Evolutionary conservation across 2,797 vertebrate genomes (phyloP), one percentile per base, ranked within the genome.

Genomic region (Peromyscus aztecus): DNA sequence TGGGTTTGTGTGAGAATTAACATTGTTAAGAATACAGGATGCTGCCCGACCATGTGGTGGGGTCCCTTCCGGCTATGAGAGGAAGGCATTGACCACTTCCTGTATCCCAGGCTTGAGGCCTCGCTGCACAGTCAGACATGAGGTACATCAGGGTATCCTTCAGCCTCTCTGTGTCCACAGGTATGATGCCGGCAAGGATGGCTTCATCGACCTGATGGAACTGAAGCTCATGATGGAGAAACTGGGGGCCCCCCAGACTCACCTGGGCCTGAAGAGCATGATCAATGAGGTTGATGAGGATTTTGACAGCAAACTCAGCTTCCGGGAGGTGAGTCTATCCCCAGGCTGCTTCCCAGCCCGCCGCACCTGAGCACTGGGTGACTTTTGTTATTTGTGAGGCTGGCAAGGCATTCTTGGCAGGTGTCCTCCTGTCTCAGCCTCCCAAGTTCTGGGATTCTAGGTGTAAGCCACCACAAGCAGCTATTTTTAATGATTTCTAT

Each of bases 191-290:
- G 99, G 99, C 11, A 99, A 98, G 80, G 99, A 99, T 0, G 99
- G 99, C 92, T 99, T 98, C 98, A 99, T 99, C 0, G 99, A 99
- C 98, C 98, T 99, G 89, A 99, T 99, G 99, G 99, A 99, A 97
- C 98, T 99, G 96, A 99, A 99, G 93, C 98, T 99, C 96, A 99
- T 99, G 99, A 99, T 99, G 99, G 99, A 99, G 97, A 99, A 99
- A 90, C 99, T 99, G 0, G 99, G 98, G 0, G 99, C 99, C 0
- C 99, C 99, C 0, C 99, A 99, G 98, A 99, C 99, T 0, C 99
- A 99, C 97, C 95, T 99, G 23, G 99, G 99, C 8, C 98, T 99
- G 97, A 99, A 99, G 97, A 99, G 99, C 98, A 99, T 99, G 99
- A 99, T 99, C 97, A 99, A 99, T 96, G 99, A 99, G 93, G 99